Evolutionary conservation across 1,140 invertebrate genomes (phyloP), one percentile per base, ranked within the genome.

Genomic region (Hypsibius dujardini): DNA sequence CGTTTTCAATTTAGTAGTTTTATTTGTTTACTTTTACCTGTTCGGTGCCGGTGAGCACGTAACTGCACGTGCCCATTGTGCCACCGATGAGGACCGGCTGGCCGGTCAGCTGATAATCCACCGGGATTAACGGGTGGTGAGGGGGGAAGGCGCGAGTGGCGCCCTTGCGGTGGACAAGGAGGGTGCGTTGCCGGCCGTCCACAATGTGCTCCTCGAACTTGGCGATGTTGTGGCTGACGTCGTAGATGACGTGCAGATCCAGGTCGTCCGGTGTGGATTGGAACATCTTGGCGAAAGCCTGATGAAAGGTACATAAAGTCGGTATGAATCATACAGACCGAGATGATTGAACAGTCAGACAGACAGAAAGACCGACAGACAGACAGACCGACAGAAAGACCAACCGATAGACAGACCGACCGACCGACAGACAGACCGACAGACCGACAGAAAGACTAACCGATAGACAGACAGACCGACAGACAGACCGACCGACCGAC

Each of bases 181-280:
- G 81, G 28, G 89, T 95, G 77, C 90, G 94, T 72, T 86, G 85
- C 83, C 90, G 91, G n/a, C 94, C 95, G 82, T 98, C 90, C 1
- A 99, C 86, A 74, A 95, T 85, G 81, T 99, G 96, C 78, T 98
- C 90, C 82, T 99, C 96, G 62, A 93, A 83, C 85, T 99, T 99
- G 45, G 96, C 96, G 79, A 99, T 95, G 81, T 99, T 99, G 79
- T 99, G 96, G 1, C 93, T 97, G 0, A 95, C 92, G 81, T 95
- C 92, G 80, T 98, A 98, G 75, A 98, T 97, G 2, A 99, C 92
- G 80, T 99, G 95, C 95, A 99, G 98, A 79, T 99, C 96, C 71
- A 99, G 83, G 81, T 99, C 96, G 83, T 99, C 96, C 0, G 96
- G 94, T 2, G 93, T 87, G 77, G 87, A 87, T 74, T 90, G 84